These are phyloP conservation scores for Buteo buteo DNA, from an alignment of 2,113 vertebrate species.

Conservation along the genomic window DNA sequence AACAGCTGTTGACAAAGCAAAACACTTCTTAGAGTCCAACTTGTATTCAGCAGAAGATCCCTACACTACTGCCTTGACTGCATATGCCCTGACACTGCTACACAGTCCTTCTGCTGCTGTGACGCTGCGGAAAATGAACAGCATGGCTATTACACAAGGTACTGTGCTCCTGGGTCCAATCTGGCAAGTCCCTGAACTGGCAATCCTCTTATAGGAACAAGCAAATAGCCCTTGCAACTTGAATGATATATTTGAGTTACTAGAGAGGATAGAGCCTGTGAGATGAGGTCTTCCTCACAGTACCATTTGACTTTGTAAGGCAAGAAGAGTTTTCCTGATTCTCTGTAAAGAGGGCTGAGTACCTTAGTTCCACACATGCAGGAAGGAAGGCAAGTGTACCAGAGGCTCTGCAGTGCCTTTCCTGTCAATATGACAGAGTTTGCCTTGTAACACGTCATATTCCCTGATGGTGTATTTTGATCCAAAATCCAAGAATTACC, in stretches of 20 bases:
- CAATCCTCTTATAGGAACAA: rapidly evolving
- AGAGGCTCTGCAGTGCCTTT: not conserved
- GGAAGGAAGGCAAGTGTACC: not conserved
- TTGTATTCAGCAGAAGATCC: slow-evolving; percentile 84
- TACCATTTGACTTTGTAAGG: not conserved
- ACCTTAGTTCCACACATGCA: rapidly evolving
- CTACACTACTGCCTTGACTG: slow-evolving; percentile 83
- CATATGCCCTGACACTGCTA: slow-evolving; percentile 84
- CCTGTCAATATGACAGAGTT: not conserved
- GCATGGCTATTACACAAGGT: slow-evolving; percentile 91
- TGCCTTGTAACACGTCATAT: not conserved
- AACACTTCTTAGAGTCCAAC: slow-evolving; percentile 85
- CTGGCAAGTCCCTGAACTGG: not conserved
- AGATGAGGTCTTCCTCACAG: rapidly evolving
- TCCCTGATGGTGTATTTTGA: not conserved
- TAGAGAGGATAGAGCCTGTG: not conserved
- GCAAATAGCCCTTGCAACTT: not conserved
- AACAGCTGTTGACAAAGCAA: slow-evolving; percentile 81
- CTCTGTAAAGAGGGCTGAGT: not conserved
- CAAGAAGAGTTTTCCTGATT: not conserved
- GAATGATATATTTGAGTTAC: rapidly evolving
- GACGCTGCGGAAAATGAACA: slow-evolving; percentile 80
- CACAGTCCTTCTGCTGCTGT: slow-evolving; percentile 76
- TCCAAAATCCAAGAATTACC: not conserved
- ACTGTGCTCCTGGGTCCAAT: not conserved